Base-by-base conservation (phyloP, 2,888 invertebrate genomes). In the Norana najaformis region DNA sequence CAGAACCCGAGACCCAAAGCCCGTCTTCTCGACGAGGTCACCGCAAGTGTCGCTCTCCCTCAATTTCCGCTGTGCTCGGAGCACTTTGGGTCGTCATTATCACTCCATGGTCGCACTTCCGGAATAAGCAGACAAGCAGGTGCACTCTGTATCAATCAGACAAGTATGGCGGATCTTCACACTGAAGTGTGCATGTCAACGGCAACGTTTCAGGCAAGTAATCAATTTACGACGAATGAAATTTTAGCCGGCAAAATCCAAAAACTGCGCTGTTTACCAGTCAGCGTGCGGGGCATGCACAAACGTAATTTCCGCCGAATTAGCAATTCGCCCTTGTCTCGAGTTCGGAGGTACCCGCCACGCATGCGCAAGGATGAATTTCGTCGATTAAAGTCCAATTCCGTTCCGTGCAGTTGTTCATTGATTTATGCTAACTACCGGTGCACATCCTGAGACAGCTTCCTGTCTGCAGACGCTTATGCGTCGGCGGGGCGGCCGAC, bases 1-100 rank as follows among this genome's bases (percentile, higher is more conserved):
- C 1, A 85, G 85, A 16, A 85, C 85, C 1, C 85, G 35, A 16
- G 85, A 85, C 36, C 85, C 85, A 23, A 36, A 85, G 35, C 37
- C 85, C 35, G 85, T 36, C 85, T 37, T 35, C 16, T 85, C 85
- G 85, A 85, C 85, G 20, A 85, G 85, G 36, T 85, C 85, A 1
- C 85, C 85, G 85, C 85, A 85, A 6, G 37, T 37, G 36, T 85
- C 85, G 85, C 85, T 36, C 85, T 85, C 85, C 37, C 37, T 85
- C 85, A 34, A 85, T 35, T 30, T 85, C 85, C 36, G 37, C 35
- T 35, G 34, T 37, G 36, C 30, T 2, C 11, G 69, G 69, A 8
- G n/a, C 69, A 69, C 69, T n/a, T n/a, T 30, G 69, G 30, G 69
- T n/a, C 69, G 69, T 69, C 69, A 69, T 69, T n/a, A 16, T 16